Evolutionary conservation across 2,113 vertebrate species (phyloP).

Genomic region (Halcyon malimbica): DNA sequence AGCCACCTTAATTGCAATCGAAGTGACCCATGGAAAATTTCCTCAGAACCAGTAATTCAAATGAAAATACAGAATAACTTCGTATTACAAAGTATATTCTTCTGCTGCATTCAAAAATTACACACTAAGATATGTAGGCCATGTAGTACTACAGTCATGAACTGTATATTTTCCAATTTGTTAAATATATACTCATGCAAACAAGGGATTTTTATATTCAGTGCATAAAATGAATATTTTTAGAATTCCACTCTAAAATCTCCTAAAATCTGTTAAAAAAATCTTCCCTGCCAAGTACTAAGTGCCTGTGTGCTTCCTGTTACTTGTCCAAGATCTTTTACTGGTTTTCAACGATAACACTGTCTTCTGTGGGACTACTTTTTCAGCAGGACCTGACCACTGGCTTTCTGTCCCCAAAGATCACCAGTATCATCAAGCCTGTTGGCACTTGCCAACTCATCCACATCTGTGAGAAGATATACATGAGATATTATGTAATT

Average conservation of each 20-base stretch:
- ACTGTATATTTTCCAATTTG: background rate
- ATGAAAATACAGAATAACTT: background rate
- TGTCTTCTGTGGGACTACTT: background rate
- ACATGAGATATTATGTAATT: constrained; percentile 51
- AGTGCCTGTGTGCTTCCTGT: background rate
- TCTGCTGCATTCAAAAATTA: background rate
- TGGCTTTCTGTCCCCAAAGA: background rate
- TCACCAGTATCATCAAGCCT: background rate
- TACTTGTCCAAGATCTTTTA: background rate
- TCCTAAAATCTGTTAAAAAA: background rate
- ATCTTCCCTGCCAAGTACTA: background rate
- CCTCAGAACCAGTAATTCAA: background rate
- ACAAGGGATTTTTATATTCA: background rate
- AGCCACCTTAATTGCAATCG: background rate
- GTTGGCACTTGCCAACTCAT: background rate
- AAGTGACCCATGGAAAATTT: background rate
- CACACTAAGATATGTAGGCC: fast-evolving
- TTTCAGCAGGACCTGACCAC: background rate
- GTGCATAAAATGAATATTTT: background rate
- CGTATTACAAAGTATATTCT: background rate
- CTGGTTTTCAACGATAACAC: background rate
- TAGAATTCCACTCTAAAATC: background rate
- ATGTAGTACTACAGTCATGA: background rate
- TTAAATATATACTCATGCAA: background rate
- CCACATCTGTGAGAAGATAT: too few relatives aligned